A percentile compares a stretch with the other conserved stretches of the same genome.
These are phyloP conservation scores for Corythoichthys intestinalis DNA, from an alignment of 2,113 vertebrate species.

Conservation along the genomic window DNA sequence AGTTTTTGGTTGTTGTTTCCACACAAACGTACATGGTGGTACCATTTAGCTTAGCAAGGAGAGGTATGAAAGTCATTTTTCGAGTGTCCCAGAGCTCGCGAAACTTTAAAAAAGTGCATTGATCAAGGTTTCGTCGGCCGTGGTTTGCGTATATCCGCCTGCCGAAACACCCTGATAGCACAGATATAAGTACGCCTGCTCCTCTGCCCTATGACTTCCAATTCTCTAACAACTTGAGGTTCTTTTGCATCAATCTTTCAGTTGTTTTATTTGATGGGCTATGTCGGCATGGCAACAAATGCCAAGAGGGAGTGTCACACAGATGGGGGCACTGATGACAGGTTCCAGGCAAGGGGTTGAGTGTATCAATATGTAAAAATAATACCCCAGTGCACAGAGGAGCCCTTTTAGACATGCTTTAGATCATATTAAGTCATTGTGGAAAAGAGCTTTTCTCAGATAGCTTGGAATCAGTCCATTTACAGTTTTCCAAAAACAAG, in stretches of 20 bases:
- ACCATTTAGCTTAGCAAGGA: too few species aligned
- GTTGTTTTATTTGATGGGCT: constrained; percentile 23
- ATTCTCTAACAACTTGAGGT: constrained; percentile 36
- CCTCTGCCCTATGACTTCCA: constrained; percentile 32
- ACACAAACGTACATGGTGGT: too few species aligned
- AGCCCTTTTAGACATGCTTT: constrained; percentile 67
- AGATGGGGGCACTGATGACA: constrained; percentile 48
- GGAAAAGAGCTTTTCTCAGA: constrained; percentile 49
- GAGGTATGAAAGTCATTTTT: too few species aligned
- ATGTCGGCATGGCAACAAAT: constrained; percentile 38
- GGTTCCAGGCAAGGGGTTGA: constrained; percentile 70
- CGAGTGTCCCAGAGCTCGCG: too few species aligned
- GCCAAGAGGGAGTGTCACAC: constrained; percentile 55
- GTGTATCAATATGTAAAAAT: constrained; percentile 76
- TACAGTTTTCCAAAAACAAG: constrained; percentile 40
- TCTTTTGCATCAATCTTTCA: constrained; percentile 29
- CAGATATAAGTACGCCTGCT: too few species aligned
- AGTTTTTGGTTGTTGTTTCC: too few species aligned
- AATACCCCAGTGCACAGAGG: constrained; percentile 47
- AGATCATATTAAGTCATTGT: constrained; percentile 67
- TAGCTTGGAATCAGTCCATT: constrained; percentile 44
- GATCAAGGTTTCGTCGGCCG: too few species aligned
- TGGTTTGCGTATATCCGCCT: too few species aligned
- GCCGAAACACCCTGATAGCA: too few species aligned
- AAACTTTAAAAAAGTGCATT: too few species aligned